Conservation (phyloP, 2,888 invertebrate genomes). For the Theretra japonica region DNA sequence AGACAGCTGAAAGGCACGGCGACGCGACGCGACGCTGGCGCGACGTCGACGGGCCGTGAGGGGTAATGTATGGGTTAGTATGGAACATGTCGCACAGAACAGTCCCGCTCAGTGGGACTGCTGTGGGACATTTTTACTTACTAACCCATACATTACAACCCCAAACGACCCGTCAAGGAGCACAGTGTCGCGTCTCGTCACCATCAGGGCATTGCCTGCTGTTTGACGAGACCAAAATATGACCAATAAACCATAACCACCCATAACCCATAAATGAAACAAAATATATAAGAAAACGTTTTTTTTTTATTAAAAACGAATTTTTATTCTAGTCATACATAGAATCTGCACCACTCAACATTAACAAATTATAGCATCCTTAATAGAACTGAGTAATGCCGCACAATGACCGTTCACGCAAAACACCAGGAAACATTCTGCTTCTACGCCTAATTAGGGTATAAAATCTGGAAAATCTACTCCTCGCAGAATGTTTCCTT, state of each 20-base stretch:
- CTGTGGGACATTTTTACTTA: too few species aligned
- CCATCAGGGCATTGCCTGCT: too few species aligned
- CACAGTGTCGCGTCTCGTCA: too few species aligned
- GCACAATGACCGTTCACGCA: neutral
- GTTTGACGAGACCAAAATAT: too few species aligned
- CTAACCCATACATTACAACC: too few species aligned
- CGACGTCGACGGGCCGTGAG: too few species aligned
- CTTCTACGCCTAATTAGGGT: neutral
- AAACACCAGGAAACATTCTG: constrained; percentile 11
- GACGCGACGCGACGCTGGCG: too few species aligned
- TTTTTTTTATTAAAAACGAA: constrained; percentile 27
- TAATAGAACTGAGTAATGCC: constrained; percentile 13
- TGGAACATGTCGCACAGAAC: too few species aligned
- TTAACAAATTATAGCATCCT: constrained; percentile 4
- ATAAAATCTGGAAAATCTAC: neutral
- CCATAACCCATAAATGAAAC: neutral
- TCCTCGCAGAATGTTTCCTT: constrained; percentile 3
- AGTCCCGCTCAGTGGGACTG: too few species aligned
- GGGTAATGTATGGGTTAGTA: too few species aligned
- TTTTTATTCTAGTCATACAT: constrained; percentile 26
- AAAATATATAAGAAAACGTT: constrained; percentile 17
- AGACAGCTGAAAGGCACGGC: too few species aligned
- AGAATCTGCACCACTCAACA: constrained; percentile 21
- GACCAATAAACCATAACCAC: neutral
- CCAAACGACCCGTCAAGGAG: too few species aligned